Percentiles rank a stretch among this genome's conserved stretches.
These are phyloP conservation scores for Balearica regulorum DNA, from an alignment of 2,797 vertebrate species.

Conservation along the genomic window DNA sequence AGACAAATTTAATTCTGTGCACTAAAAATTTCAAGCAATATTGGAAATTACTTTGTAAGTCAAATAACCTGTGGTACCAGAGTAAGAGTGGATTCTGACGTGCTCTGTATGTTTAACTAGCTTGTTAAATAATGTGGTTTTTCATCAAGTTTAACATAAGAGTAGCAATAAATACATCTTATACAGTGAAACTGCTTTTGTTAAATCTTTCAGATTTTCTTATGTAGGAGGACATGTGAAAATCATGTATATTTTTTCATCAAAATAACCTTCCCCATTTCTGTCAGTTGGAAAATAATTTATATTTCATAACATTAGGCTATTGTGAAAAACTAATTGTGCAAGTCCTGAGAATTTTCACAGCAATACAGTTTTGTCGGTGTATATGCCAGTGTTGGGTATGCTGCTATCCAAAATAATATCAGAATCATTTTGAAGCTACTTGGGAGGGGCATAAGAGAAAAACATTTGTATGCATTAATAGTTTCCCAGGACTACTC, in stretches of 20 bases:
- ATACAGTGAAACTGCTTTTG: constrained; percentile 28
- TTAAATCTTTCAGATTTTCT: constrained; percentile 49
- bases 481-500: neutral
- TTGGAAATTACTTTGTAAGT: constrained; percentile 40
- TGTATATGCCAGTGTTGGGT: neutral
- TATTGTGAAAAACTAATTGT: neutral
- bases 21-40: constrained; percentile 62
- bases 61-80: constrained; percentile 8
- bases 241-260: constrained; percentile 24
- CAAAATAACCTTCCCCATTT: neutral
- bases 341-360: neutral
- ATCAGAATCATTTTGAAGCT: neutral
- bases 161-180: constrained; percentile 51
- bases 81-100: constrained; percentile 38
- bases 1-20: constrained; percentile 20
- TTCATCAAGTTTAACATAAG: constrained; percentile 43
- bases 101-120: constrained; percentile 47
- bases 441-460: neutral
- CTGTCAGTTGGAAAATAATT: neutral
- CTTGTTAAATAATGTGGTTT: constrained; percentile 6
- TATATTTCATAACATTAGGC: constrained; percentile 7
- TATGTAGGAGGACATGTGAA: neutral
- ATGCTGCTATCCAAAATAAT: neutral
- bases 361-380: constrained; percentile 14
- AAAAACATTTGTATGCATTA: neutral